A percentile compares a stretch with the other conserved stretches of the same genome.
Conservation (phyloP, 2,113 vertebrate species). For the Trogon surrucura region DNA sequence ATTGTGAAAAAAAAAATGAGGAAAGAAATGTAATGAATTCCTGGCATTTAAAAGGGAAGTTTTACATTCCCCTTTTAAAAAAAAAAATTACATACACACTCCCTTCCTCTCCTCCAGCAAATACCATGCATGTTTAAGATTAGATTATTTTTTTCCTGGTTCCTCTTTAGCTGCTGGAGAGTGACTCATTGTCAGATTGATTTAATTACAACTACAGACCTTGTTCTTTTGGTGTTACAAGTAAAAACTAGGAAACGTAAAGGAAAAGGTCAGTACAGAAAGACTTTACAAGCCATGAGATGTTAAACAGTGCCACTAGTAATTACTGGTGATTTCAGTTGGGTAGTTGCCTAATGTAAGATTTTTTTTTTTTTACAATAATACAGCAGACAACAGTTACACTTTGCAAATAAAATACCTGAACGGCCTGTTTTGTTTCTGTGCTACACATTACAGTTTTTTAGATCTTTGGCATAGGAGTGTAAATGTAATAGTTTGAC, state of each 20-base stretch:
- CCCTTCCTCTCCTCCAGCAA: conserved; percentile 54
- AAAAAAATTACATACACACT: not conserved
- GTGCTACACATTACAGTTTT: not conserved
- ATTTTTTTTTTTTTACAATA: not conserved
- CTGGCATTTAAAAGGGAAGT: not conserved
- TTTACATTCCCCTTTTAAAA: conserved; percentile 32
- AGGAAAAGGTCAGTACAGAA: conserved; percentile 47
- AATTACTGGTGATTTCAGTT: not conserved
- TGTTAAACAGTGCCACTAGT: not conserved
- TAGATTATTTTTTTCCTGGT: conserved; percentile 57
- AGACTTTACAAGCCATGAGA: not conserved
- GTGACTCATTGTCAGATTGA: conserved; percentile 61
- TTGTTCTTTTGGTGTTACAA: conserved; percentile 42
- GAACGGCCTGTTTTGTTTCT: not conserved
- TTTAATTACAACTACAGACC: conserved; percentile 55
- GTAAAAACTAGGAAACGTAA: conserved; percentile 6
- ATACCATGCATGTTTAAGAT: conserved; percentile 68
- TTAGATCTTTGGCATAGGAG: not conserved
- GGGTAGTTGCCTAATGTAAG: not conserved
- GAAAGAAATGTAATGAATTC: conserved; percentile 25
- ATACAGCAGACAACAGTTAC: not conserved
- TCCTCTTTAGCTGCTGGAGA: conserved; percentile 32
- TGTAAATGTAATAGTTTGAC: not conserved
- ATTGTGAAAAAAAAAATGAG: not conserved
- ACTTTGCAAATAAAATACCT: not conserved